Evolutionary conservation across 2,888 invertebrate species (phyloP).

Genomic region (Coleophora flavipennella): DNA sequence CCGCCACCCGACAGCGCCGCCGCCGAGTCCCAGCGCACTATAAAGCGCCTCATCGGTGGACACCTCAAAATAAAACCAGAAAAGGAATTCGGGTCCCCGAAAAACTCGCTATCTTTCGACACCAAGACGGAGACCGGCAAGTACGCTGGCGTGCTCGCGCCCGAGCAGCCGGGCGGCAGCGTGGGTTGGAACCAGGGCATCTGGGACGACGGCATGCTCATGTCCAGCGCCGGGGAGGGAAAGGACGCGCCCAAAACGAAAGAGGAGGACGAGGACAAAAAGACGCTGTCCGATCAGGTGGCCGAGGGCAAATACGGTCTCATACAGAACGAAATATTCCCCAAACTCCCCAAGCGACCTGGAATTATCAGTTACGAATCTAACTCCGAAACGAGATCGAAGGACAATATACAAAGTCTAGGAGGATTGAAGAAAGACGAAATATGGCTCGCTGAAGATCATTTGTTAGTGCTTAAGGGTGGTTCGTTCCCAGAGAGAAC

Average conservation of each 20-base stretch:
- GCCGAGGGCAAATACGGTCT: conserved; percentile 92
- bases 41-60: conserved; percentile 79
- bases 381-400: conserved; percentile 83
- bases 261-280: conserved; percentile 80
- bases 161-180: conserved; percentile 64
- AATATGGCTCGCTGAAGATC: conserved; percentile 93
- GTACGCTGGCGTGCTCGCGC: conserved; percentile 48
- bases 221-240: conserved; percentile 80
- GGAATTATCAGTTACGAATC: conserved; percentile 86
- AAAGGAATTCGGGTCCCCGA: conserved; percentile 52
- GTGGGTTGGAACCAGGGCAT: conserved; percentile 69
- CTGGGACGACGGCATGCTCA: conserved; percentile 78
- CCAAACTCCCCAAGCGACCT: conserved; percentile 79
- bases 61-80: conserved; percentile 71
- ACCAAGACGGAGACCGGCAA: conserved; percentile 56
- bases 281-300: conserved; percentile 90
- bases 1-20: conserved; percentile 36
- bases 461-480: conserved; percentile 86
- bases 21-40: conserved; percentile 66
- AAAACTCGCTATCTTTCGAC: conserved; percentile 50
- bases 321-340: conserved; percentile 87
- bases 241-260: conserved; percentile 64
- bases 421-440: conserved; percentile 89
- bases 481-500: conserved; percentile 77
- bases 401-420: conserved; percentile 83